Evolutionary conservation across 2,113 vertebrate genomes (phyloP).

Genomic region (Buteo buteo): DNA sequence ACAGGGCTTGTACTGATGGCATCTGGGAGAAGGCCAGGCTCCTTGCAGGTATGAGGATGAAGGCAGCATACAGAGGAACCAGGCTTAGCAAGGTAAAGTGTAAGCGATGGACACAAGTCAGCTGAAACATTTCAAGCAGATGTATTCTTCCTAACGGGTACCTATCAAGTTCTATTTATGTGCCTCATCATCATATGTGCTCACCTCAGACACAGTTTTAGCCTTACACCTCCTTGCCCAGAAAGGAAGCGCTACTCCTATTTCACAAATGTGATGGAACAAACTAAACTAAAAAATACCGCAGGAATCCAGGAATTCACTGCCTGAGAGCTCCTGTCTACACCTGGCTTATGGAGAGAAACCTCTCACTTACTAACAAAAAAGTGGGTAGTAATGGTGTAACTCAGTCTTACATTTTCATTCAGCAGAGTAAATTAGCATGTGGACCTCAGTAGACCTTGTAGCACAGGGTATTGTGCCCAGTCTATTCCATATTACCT

Average conservation of each 20-base stretch:
- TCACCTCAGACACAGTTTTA: background rate
- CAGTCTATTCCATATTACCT: background rate
- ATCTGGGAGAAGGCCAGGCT: background rate
- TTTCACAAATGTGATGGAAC: background rate
- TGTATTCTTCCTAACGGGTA: background rate
- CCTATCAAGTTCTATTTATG: background rate
- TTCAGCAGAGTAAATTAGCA: background rate
- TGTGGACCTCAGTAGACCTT: background rate
- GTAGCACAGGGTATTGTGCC: background rate
- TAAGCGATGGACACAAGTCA: background rate
- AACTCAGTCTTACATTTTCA: background rate
- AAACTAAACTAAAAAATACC: background rate
- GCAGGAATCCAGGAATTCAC: background rate
- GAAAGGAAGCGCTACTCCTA: background rate
- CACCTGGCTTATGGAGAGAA: background rate
- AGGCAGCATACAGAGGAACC: background rate
- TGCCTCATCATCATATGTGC: background rate
- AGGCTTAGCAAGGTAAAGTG: background rate
- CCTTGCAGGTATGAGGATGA: background rate
- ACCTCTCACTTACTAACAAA: background rate
- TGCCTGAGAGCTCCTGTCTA: background rate
- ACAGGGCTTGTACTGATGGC: background rate
- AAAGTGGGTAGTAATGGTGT: background rate
- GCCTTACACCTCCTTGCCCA: background rate
- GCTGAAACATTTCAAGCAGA: background rate